Percentiles rank a stretch among this genome's conserved stretches.
These are phyloP conservation scores for Yoshiicerus persimilis DNA, from an alignment of 1,140 invertebrate species.

Conservation along the genomic window DNA sequence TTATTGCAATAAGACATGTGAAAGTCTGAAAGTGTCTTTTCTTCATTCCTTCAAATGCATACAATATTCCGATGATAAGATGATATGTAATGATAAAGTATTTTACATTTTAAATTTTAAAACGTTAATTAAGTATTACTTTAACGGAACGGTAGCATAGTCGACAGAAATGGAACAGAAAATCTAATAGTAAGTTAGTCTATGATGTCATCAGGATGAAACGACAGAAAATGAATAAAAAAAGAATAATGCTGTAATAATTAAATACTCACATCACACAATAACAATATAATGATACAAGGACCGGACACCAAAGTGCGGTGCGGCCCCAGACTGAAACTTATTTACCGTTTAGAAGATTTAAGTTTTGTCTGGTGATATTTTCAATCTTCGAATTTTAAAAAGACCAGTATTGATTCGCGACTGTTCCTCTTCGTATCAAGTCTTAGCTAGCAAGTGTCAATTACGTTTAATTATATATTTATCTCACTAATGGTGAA, in stretches of 20 bases:
- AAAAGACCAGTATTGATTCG: constrained; percentile 1
- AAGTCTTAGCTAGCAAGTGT: background rate
- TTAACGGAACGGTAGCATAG: background rate
- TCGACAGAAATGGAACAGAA: background rate
- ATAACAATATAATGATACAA: background rate
- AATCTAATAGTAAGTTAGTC: background rate
- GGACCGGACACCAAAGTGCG: background rate
- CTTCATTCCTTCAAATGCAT: background rate
- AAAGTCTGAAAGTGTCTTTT: background rate
- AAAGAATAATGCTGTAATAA: background rate
- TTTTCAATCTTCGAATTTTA: background rate
- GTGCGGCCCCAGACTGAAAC: constrained; percentile 1
- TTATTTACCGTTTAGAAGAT: background rate
- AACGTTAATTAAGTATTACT: background rate
- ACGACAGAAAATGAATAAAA: background rate
- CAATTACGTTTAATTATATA: no score
- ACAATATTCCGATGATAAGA: constrained; percentile 1
- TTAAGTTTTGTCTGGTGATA: background rate
- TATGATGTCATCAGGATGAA: background rate
- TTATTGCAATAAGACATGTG: constrained; percentile 18
- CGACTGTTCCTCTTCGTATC: background rate
- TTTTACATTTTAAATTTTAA: constrained; percentile 18
- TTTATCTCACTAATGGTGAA: no score
- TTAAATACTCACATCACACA: constrained; percentile 5
- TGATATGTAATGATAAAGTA: background rate